A percentile compares a stretch with the other conserved stretches of the same genome.
Conservation (phyloP, 1,140 invertebrate species). For the Coenobita brevimanus region DNA sequence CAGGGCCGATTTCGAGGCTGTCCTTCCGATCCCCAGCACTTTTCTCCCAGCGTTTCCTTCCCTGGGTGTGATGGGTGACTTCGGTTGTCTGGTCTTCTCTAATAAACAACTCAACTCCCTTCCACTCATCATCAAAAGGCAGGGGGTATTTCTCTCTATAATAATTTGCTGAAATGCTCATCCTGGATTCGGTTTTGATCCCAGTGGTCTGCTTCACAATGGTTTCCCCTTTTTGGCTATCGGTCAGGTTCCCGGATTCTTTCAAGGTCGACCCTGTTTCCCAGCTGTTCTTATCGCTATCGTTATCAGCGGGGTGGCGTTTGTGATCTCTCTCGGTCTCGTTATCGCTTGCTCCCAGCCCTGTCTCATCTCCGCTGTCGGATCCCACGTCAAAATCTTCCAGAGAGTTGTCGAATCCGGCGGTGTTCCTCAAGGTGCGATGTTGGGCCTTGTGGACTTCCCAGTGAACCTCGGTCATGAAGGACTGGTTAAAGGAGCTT, state of each 20-base stretch:
- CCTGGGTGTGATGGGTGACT: not conserved
- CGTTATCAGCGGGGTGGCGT: not conserved
- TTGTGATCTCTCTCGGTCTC: not conserved
- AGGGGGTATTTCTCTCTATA: constrained; percentile 18
- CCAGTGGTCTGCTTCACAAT: not conserved
- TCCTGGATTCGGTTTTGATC: not conserved
- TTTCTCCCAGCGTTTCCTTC: not conserved
- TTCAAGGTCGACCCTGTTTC: constrained; percentile 52
- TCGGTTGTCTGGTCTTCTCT: too few relatives aligned
- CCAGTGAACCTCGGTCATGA: constrained; percentile 16
- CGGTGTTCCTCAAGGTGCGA: not conserved
- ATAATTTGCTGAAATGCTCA: constrained; percentile 21
- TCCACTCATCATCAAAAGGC: constrained; percentile 31
- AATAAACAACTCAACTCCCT: constrained; percentile 43
- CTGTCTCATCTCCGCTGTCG: not conserved
- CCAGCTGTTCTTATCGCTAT: constrained; percentile 44
- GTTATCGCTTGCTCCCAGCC: not conserved
- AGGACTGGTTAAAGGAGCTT: constrained; percentile 38
- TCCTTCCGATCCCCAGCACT: too few relatives aligned
- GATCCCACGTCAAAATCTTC: constrained; percentile 13
- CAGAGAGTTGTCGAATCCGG: not conserved
- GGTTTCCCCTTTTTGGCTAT: too few relatives aligned
- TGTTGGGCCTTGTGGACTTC: constrained; percentile 24
- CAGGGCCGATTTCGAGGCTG: not conserved
- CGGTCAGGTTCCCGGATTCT: not conserved